Evolutionary conservation across 2,888 invertebrate genomes (phyloP).

Genomic region (Protodeltote pygarga): DNA sequence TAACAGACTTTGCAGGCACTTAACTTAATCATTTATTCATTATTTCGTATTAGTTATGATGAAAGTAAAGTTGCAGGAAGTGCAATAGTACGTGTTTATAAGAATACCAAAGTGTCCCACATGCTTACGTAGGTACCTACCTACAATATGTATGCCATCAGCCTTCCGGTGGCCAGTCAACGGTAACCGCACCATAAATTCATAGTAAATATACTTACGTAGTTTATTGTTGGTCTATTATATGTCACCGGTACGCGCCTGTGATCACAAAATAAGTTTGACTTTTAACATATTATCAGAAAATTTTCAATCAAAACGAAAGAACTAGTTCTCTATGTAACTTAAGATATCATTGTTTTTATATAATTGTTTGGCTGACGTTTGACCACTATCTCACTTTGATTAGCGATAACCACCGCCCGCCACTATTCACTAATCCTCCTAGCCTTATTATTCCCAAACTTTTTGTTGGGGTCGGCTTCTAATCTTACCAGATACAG

Average conservation of each 20-base stretch:
- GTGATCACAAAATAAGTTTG: not conserved
- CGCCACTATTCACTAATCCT: no score
- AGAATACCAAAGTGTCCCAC: conserved; percentile 68
- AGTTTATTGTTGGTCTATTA: conserved; percentile 6
- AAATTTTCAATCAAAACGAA: no score
- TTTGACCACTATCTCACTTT: no score
- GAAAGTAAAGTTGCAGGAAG: conserved; percentile 67
- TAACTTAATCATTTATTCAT: conserved; percentile 39
- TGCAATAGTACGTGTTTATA: conserved; percentile 57
- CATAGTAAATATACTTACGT: conserved; percentile 45
- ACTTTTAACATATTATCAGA: not conserved
- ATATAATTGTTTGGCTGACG: no score
- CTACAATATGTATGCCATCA: conserved; percentile 67
- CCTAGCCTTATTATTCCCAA: no score
- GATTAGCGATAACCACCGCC: no score
- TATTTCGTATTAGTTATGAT: conserved; percentile 51
- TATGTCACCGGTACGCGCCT: not conserved
- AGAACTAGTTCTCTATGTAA: no score
- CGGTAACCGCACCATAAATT: conserved; percentile 64
- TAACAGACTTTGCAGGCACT: conserved; percentile 12
- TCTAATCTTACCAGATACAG: no score
- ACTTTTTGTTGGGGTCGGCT: no score
- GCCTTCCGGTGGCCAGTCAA: conserved; percentile 71
- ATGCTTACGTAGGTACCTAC: conserved; percentile 61
- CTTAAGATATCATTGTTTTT: no score